These are phyloP conservation scores for Eriosoma lanigerum DNA, from an alignment of 1,140 invertebrate species.

Conservation along the genomic window DNA sequence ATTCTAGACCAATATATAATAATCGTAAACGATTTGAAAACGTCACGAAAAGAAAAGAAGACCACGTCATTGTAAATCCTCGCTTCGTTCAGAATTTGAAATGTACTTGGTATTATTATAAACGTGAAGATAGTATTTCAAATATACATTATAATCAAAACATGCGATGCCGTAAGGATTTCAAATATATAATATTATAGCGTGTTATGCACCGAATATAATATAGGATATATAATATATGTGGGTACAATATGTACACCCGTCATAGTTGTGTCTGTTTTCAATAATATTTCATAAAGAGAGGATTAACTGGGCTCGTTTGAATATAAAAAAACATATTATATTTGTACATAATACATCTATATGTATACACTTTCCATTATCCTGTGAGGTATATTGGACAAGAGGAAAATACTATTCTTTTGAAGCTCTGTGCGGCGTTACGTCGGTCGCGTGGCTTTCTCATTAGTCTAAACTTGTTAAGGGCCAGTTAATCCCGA, in stretches of 20 bases:
- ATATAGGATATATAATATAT: no score
- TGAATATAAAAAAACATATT: neutral
- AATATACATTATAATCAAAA: no score
- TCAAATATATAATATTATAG: no score
- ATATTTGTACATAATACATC: neutral
- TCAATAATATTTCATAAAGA: constrained; percentile 36
- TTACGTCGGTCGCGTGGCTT: constrained; percentile 48
- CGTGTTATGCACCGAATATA: no score
- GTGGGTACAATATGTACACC: neutral
- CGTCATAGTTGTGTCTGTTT: constrained; percentile 4
- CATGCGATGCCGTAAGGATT: no score
- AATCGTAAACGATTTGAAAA: no score
- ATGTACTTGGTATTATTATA: no score
- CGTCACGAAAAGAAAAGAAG: no score
- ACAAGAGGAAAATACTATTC: constrained; percentile 3
- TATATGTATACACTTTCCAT: neutral
- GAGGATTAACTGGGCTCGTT: constrained; percentile 37
- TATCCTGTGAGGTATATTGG: neutral
- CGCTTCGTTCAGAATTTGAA: no score
- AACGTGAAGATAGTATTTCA: no score
- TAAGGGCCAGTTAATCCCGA: constrained; percentile 19
- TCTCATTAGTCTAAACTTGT: constrained; percentile 46
- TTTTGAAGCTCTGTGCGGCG: constrained; percentile 36
- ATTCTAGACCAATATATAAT: no score
- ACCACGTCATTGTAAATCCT: no score